A percentile compares a stretch with the other conserved stretches of the same genome.
Evolutionary conservation across 2,888 invertebrate species (phyloP).

Genomic region (Papilio demoleus): DNA sequence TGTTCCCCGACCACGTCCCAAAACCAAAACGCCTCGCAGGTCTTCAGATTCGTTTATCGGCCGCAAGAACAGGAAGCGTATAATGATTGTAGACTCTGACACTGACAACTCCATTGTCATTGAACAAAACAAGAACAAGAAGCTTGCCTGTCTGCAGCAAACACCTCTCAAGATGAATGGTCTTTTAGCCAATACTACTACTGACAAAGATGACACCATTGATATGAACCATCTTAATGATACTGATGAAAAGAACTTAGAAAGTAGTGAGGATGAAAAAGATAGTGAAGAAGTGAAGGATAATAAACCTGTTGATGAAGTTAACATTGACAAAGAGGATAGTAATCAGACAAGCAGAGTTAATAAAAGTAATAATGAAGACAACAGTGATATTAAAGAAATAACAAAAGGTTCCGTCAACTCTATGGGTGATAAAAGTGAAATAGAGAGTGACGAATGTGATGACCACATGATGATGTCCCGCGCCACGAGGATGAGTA

Average conservation of each 20-base stretch:
- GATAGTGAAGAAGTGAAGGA: constrained; percentile 23
- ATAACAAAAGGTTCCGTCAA: constrained; percentile 10
- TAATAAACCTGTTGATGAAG: constrained; percentile 16
- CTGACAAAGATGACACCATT: constrained; percentile 1
- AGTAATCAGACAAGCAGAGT: neutral
- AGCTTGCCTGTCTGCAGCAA: constrained; percentile 65
- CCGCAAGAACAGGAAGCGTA: constrained; percentile 67
- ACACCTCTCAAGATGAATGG: constrained; percentile 63
- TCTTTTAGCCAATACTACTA: constrained; percentile 24
- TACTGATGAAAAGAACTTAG: constrained; percentile 43
- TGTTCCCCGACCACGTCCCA: constrained; percentile 60
- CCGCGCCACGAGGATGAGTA: constrained; percentile 78
- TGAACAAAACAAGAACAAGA: constrained; percentile 65
- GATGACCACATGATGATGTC: constrained; percentile 76
- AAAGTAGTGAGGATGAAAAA: constrained; percentile 42
- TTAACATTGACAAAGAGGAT: constrained; percentile 10
- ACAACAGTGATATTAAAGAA: neutral
- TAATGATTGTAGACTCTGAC: constrained; percentile 70
- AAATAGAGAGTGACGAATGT: constrained; percentile 44
- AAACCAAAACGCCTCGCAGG: constrained; percentile 49
- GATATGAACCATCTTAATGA: neutral
- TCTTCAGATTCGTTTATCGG: constrained; percentile 57
- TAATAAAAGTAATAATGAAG: neutral
- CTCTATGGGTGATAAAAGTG: constrained; percentile 40
- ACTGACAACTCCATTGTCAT: constrained; percentile 73